Conservation (phyloP, 2,113 vertebrate species). For the Triplophysa rosa region DNA sequence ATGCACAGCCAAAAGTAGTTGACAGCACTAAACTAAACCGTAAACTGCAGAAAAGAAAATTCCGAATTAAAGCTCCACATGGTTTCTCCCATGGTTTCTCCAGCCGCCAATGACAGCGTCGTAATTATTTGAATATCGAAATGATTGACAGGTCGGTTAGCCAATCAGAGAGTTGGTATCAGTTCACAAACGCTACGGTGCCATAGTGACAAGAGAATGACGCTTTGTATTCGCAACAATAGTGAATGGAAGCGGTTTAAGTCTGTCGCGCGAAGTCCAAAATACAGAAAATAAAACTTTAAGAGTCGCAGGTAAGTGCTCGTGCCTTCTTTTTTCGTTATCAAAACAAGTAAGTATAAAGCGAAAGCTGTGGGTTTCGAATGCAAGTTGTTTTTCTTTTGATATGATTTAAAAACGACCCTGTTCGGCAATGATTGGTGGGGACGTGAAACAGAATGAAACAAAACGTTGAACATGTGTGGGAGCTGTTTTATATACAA, state of each 20-base stretch:
- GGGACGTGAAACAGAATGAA: not conserved
- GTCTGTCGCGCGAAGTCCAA: constrained; percentile 10
- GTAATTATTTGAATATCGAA: constrained; percentile 65
- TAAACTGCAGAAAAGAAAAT: too few species aligned
- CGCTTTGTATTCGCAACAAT: constrained; percentile 69
- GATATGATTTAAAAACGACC: not conserved
- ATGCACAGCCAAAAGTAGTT: too few species aligned
- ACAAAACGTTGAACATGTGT: not conserved
- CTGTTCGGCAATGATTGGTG: not conserved
- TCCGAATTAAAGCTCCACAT: too few species aligned
- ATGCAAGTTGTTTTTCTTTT: constrained; percentile 4
- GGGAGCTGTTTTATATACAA: too few species aligned
- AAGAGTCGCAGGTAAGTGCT: constrained; percentile 27
- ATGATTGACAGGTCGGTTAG: constrained; percentile 51
- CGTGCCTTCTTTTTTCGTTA: not conserved
- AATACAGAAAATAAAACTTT: constrained; percentile 6
- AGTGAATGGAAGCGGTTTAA: constrained; percentile 53
- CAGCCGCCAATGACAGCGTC: constrained; percentile 63
- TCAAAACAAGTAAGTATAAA: not conserved
- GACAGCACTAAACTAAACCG: too few species aligned
- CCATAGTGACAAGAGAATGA: constrained; percentile 76
- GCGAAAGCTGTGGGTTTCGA: not conserved
- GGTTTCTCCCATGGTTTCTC: not conserved
- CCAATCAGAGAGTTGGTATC: constrained; percentile 43
- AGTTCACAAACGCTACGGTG: constrained; percentile 67